Evolutionary conservation across 1,140 invertebrate species (phyloP).

Genomic region (Scaptomyza graminum): DNA sequence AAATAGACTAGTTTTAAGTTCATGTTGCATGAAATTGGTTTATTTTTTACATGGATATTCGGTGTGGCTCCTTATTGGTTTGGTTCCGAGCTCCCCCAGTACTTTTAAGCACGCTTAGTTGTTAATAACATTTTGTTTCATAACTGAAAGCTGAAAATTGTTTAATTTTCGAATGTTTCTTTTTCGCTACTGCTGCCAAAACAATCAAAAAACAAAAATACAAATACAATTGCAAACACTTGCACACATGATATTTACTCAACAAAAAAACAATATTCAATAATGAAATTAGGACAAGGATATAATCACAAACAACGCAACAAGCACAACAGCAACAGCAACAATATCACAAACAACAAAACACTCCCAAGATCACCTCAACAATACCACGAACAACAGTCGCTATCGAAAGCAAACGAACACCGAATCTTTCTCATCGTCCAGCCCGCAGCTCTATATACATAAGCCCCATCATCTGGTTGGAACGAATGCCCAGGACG

Average conservation of each 20-base stretch:
- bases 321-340: slow-evolving; percentile 28
- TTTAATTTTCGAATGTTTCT: slow-evolving; percentile 47
- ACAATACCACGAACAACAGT: slow-evolving; percentile 71
- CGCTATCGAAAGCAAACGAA: slow-evolving; percentile 77
- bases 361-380: slow-evolving; percentile 68
- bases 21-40: slow-evolving; percentile 43
- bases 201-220: slow-evolving; percentile 7
- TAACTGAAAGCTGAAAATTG: slow-evolving; percentile 38
- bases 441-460: slow-evolving; percentile 77
- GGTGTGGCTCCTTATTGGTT: slow-evolving; percentile 26
- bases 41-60: slow-evolving; percentile 3
- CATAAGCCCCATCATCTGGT: slow-evolving; percentile 74
- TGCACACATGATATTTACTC: slow-evolving; percentile 30
- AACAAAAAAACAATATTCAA: slow-evolving; percentile 50
- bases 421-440: slow-evolving; percentile 78
- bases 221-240: slow-evolving; percentile 23
- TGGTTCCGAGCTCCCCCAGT: slow-evolving; percentile 29
- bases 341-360: slow-evolving; percentile 64
- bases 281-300: slow-evolving; percentile 67
- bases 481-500: slow-evolving; percentile 59
- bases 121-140: slow-evolving; percentile 62
- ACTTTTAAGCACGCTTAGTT: slow-evolving; percentile 55
- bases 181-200: slow-evolving; percentile 26
- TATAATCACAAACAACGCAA: slow-evolving; percentile 44
- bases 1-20: slow-evolving; percentile 13